Base-by-base conservation (phyloP, 2,888 invertebrate genomes). In the Limnephilus marmoratus region DNA sequence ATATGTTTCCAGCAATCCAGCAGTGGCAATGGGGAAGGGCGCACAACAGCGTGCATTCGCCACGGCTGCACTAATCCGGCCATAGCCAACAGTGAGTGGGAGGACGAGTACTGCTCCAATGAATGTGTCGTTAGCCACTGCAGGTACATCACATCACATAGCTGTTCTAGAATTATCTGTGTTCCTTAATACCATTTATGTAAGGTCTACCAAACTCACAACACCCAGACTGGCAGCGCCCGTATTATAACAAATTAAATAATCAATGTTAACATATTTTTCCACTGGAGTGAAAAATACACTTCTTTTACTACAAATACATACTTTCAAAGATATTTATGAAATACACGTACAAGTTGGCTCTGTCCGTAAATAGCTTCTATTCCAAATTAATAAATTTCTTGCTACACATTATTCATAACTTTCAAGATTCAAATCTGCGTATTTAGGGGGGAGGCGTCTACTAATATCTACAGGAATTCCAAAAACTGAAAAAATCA, bases 111-210 rank as follows among this genome's bases (percentile, higher is more conserved):
- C 95, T 99, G 99, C 96, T 98, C 99, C 96, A 99, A 99, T 96
- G 99, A 99, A 95, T 99, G 99, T 96, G 99, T 99, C 94, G 98
- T 99, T 95, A 98, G 98, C 95, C 99, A 99, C 96, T 99, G 99
- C 97, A 98, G 98, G 97, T 96, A 95, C 68, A 94, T 83, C 83
- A 83, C 83, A 24, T 68, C 68, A 68, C 68, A 68, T 68, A 68
- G 68, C 68, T 68, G 68, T 68, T 68, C 24, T 68, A 68, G 9
- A n/a, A 68, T 68, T 68, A 68, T 68, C 68, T 68, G 9, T 68
- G 5, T 68, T 68, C 68, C 24, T n/a, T 24, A 68, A 24, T 24
- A 24, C 3, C 24, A 18, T 68, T 68, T 24, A 24, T 68, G 24
- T 68, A 24, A 68, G 68, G 68, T 68, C 68, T 68, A 68, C 7